Evolutionary conservation across 2,888 invertebrate species (phyloP), one percentile per base, ranked within the genome.

Genomic region (Spialia ferax): DNA sequence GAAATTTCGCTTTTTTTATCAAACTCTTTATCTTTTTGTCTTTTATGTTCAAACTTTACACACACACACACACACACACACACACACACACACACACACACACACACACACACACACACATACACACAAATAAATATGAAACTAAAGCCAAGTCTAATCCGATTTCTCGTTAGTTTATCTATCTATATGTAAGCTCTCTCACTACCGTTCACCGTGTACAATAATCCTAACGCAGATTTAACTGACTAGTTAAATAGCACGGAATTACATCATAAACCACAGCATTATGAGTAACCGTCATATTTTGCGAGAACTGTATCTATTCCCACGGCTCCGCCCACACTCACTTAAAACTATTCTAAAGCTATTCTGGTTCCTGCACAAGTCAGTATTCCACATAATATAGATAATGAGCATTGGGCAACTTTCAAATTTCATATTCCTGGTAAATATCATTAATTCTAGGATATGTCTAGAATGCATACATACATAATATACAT

Each of bases 321-420:
- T 48, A 69, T 74, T 74, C 74, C 71, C 73, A 74, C 74, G 74
- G 68, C 38, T 59, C 26, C 71, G 70, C 74, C 71, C 74, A 73
- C 74, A 68, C 71, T 29, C 64, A 65, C 64, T 59, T 52, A 57
- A 52, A 59, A 38, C 64, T n/a, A n/a, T n/a, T n/a, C n/a, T n/a
- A n/a, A n/a, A 57, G 45, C 50, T 56, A 65, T 65, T 65, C 65
- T 65, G 48, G 65, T 65, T 65, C 59, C 59, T 59, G 64, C 57
- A 59, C 38, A 64, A 65, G 52, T 65, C 65, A 52, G 59, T 59
- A 65, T 65, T 65, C 65, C 26, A 65, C 35, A 57, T 59, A 59
- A 52, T 64, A 23, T 48, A n/a, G n/a, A n/a, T n/a, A 32, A 35
- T 65, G 52, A 59, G 29, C 59, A 65, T 59, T 65, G 65, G 23